Base-by-base conservation (phyloP, 2,797 vertebrate species). In the Mormyrus hasselquistii region DNA sequence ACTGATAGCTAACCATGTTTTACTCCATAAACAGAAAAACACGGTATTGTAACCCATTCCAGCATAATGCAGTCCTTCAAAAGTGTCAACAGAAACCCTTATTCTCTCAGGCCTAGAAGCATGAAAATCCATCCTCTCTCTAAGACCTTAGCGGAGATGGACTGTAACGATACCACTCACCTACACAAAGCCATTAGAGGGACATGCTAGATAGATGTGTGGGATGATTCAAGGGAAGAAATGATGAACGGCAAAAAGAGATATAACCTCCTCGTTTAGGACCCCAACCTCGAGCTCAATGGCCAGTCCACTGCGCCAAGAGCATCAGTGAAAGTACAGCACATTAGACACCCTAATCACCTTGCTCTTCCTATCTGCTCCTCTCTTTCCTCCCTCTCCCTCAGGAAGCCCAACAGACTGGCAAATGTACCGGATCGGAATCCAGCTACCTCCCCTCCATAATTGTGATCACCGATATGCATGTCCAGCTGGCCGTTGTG, bases 131-230 rank as follows among this genome's bases (percentile, higher is more conserved):
- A 57, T 82, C 73, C 73, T 55, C 22, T 53, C 22, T 79, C 19
- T 9, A 44, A 84, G 34, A 57, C 89, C 85, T 82, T 55, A 22
- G 65, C 8, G 65, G 65, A 79, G 85, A 87, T 53, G 86, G 85
- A 79, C 52, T 87, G 65, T 52, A 82, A 59, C 85, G 29, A 69
- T 59, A 87, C 86, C 89, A 57, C 65, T 87, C 52, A 50, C 57
- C 47, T 87, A 87, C 69, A 69, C 50, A 79, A 82, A 87, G 84
- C 53, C 89, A 89, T 79, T 89, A 89, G 69, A 79, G 7, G 53
- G 52, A 50, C 41, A 44, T 41, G 29, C 50, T 50, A 57, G 4
- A 41, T 59, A 73, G 41, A 52, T 62, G 69, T 25, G 89, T 50
- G 22, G 69, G 55, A 76, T 47, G 89, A 59, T 86, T 50, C 4